Percentiles rank a stretch among this genome's conserved stretches.
Conservation (phyloP, 2,113 vertebrate species). For the Smithornis capensis region DNA sequence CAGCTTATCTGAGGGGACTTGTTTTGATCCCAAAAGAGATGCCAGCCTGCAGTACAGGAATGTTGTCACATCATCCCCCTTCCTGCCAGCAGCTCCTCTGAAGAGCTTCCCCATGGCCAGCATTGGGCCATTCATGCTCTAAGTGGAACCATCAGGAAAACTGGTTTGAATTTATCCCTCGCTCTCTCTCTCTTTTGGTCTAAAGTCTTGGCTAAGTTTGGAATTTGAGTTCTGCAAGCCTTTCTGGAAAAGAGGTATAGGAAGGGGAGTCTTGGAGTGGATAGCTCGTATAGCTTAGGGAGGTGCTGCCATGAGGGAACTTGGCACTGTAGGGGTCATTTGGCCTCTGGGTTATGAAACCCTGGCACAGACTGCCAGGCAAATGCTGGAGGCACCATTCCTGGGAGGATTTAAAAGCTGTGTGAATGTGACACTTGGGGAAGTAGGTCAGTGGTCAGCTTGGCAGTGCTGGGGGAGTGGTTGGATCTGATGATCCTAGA, state of each 20-base stretch:
- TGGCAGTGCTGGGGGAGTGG: background rate
- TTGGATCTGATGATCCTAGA: background rate
- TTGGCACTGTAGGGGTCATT: background rate
- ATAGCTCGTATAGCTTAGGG: rapidly evolving
- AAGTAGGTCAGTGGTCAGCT: too few relatives aligned
- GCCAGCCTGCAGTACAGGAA: background rate
- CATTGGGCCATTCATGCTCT: background rate
- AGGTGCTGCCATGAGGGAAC: background rate
- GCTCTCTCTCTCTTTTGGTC: background rate
- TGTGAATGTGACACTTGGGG: background rate
- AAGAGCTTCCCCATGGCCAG: background rate
- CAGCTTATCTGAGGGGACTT: background rate
- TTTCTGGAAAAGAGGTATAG: rapidly evolving
- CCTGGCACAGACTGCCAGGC: background rate
- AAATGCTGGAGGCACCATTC: background rate
- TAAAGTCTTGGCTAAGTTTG: background rate
- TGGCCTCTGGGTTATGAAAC: background rate
- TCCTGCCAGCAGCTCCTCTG: background rate
- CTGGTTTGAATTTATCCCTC: background rate
- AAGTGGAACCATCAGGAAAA: background rate
- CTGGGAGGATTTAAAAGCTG: background rate
- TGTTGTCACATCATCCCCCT: background rate
- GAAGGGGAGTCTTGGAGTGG: rapidly evolving
- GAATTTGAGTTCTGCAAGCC: background rate
- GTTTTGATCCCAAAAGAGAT: background rate